Evolutionary conservation across 2,888 invertebrate genomes (phyloP), one percentile per base, ranked within the genome.

Genomic region (Neelides folsomi): DNA sequence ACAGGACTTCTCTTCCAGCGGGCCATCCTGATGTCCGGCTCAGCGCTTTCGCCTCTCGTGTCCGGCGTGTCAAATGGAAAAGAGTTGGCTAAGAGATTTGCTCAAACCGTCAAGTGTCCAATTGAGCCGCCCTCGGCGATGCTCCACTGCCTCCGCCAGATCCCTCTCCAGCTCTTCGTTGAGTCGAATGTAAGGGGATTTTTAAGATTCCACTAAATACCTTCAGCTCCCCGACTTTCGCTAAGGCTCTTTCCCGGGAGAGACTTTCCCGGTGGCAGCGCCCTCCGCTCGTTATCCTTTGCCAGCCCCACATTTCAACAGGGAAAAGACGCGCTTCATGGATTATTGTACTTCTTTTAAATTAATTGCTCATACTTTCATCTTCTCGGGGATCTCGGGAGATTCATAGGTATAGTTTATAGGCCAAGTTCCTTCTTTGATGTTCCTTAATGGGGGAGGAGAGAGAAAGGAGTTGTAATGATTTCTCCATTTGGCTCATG

Each of bases 11-110:
- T 86, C 51, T 80, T 85, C 67, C 79, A 80, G 38, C 77, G 85
- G 44, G 82, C 82, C 55, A 76, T 84, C 49, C 72, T 86, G 62
- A 75, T 84, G 65, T 84, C 85, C 65, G 86, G 87, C 2, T 83
- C 85, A 2, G 83, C 85, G 36, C 72, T 86, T 49, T 81, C 82
- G 66, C 27, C 27, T 27, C 55, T 59, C 36, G 47, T 57, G 18
- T 51, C 53, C 13, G 58, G 57, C 40, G 54, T 62, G 48, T 56
- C 60, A 49, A 62, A 61, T 50, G 64, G 64, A n/a, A 60, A 58
- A 69, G 72, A 58, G 79, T 49, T 63, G 49, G 63, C 63, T n/a
- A 61, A 59, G 49, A 52, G 54, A 53, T 63, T 63, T 52, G 60
- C 61, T 27, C 49, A 52, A 43, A 54, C 50, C 48, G 59, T 59